Evolutionary conservation across 2,888 invertebrate species (phyloP).

Genomic region (Acrobasis repandana): DNA sequence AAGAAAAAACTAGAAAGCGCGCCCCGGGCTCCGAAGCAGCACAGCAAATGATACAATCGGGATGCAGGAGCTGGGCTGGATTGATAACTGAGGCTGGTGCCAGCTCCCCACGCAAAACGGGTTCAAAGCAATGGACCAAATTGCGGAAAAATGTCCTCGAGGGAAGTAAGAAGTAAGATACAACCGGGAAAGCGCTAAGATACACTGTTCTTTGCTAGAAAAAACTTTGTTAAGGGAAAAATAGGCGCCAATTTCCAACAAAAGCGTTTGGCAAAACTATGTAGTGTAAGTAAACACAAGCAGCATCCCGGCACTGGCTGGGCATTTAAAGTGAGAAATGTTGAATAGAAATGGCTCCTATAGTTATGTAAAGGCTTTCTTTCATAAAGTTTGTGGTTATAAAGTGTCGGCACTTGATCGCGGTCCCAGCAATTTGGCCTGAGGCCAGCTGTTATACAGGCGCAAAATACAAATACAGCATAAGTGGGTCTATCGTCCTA

Average conservation of each 20-base stretch:
- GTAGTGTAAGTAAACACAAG: not conserved
- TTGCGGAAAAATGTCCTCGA: no score
- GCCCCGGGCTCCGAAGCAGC: no score
- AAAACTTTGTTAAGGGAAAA: no score
- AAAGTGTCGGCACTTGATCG: conserved; percentile 58
- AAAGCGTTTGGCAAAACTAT: not conserved
- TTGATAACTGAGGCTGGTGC: no score
- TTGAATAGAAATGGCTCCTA: conserved; percentile 16
- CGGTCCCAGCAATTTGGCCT: conserved; percentile 53
- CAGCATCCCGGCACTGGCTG: not conserved
- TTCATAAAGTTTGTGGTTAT: conserved; percentile 66
- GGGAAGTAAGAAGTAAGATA: no score
- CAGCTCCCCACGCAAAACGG: no score
- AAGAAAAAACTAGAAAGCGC: no score
- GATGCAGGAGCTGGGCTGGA: no score
- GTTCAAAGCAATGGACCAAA: no score
- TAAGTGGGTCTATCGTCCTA: not conserved
- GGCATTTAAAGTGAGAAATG: conserved; percentile 14
- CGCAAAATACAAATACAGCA: conserved; percentile 5
- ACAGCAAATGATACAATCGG: no score
- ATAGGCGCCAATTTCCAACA: not conserved
- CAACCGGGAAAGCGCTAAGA: no score
- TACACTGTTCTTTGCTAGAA: no score
- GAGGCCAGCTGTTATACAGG: conserved; percentile 55
- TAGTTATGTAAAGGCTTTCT: conserved; percentile 42